Evolutionary conservation across 2,888 invertebrate species (phyloP).

Genomic region (Frankliniella intonsa): DNA sequence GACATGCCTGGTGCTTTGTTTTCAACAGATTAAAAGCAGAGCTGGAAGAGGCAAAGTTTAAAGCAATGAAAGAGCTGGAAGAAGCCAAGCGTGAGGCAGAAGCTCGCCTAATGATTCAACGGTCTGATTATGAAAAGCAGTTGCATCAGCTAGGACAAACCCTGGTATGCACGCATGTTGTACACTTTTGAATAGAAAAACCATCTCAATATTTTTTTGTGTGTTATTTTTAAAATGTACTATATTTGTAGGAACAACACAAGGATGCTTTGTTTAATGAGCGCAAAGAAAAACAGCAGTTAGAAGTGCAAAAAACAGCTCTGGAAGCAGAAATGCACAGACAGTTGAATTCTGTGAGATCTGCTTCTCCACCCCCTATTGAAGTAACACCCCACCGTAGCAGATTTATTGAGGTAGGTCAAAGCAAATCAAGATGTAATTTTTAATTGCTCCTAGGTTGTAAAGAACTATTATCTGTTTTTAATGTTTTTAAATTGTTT

Average conservation of each 20-base stretch:
- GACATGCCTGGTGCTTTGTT: too few species aligned
- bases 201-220: background rate
- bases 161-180: background rate
- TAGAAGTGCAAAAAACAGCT: constrained; percentile 16
- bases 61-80: constrained; percentile 45
- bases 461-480: background rate
- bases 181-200: background rate
- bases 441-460: too few species aligned
- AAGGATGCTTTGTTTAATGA: constrained; percentile 44
- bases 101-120: constrained; percentile 41
- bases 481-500: background rate
- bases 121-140: constrained; percentile 44
- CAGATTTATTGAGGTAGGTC: constrained; percentile 34
- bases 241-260: constrained; percentile 41
- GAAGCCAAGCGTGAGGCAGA: constrained; percentile 45
- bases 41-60: constrained; percentile 44
- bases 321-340: constrained; percentile 34
- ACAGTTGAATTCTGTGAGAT: constrained; percentile 32
- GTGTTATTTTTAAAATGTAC: background rate
- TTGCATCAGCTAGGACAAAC: constrained; percentile 41
- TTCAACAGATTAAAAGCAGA: constrained; percentile 42
- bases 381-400: constrained; percentile 33
- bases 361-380: constrained; percentile 11
- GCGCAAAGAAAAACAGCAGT: constrained; percentile 34
- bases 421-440: too few species aligned